Base-by-base conservation (phyloP, 2,113 vertebrate genomes). In the Peromyscus californicus region DNA sequence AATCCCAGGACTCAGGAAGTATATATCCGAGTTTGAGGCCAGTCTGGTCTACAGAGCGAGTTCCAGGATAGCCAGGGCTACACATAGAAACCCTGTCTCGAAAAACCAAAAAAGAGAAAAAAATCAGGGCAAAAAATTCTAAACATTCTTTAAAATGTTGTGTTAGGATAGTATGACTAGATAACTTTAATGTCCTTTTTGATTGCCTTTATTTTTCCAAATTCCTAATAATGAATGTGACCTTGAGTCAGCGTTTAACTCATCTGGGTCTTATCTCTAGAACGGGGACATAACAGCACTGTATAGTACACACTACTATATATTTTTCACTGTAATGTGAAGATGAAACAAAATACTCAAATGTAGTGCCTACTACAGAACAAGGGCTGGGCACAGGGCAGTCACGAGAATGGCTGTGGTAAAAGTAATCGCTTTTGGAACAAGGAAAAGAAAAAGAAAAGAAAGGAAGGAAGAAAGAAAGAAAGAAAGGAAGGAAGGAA, bases 141-240 rank as follows among this genome's bases (percentile, higher is more conserved):
- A 33, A 2, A 6, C 11, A 13, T 13, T 84, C 39, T 94, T 33
- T 83, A 83, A 69, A 95, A 79, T 61, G 26, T 70, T 96, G 80
- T 83, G 59, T 94, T 61, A 95, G 6, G 31, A 5, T n/a, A 72
- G 19, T 85, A 48, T 24, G 61, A 70, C 59, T 72, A 91, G 39
- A 24, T 96, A 87, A 96, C 72, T n/a, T 72, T 39, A 92, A 83
- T 67, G 26, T 70, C 59, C 59, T 75, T 67, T 96, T 78, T 89
- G 36, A 51, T 93, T 79, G 79, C 87, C 13, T 75, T 83, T 31
- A 63, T 31, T 63, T 92, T 92, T 93, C 75, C 70, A 89, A 45
- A 93, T 94, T 63, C 85, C 76, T 95, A 91, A 90, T n/a, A 79
- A 93, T 69, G 59, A 96, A 82, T 13, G 5, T 92, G 80, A 94